Conservation (phyloP, 2,888 invertebrate genomes). For the Lordiphosa andalusiaca region DNA sequence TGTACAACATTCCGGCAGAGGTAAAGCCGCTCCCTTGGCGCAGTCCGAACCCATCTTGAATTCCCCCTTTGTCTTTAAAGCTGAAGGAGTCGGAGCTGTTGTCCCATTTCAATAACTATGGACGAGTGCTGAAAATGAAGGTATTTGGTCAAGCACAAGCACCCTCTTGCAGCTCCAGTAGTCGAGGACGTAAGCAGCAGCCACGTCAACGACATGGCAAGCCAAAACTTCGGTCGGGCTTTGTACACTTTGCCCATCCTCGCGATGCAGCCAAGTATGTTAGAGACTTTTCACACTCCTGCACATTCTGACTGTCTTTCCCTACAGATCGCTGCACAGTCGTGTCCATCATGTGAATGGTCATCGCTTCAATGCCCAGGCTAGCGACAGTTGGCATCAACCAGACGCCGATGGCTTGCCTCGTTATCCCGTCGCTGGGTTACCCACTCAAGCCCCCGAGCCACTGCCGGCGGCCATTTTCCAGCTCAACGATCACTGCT, state of each 20-base stretch:
- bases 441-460: not conserved
- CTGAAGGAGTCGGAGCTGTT: not conserved
- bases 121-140: not conserved
- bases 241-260: constrained; percentile 26
- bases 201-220: not conserved
- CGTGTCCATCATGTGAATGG: constrained; percentile 25
- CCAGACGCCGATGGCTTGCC: constrained; percentile 33
- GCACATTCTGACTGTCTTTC: too few species aligned
- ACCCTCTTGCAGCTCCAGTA: too few species aligned
- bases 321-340: constrained; percentile 9
- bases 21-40: not conserved
- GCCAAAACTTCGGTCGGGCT: constrained; percentile 15
- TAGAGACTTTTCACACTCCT: too few species aligned
- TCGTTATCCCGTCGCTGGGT: not conserved
- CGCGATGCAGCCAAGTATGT: constrained; percentile 30
- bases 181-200: not conserved
- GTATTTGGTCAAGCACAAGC: not conserved
- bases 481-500: constrained; percentile 54
- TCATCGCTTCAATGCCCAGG: constrained; percentile 23
- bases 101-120: not conserved
- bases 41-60: too few species aligned
- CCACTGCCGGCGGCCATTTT: constrained; percentile 25
- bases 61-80: not conserved
- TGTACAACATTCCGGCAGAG: not conserved
- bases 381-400: constrained; percentile 59